phyloP scores from a whole-genome alignment of 2,888 invertebrate genomes.

The Agelastica alni region DNA sequence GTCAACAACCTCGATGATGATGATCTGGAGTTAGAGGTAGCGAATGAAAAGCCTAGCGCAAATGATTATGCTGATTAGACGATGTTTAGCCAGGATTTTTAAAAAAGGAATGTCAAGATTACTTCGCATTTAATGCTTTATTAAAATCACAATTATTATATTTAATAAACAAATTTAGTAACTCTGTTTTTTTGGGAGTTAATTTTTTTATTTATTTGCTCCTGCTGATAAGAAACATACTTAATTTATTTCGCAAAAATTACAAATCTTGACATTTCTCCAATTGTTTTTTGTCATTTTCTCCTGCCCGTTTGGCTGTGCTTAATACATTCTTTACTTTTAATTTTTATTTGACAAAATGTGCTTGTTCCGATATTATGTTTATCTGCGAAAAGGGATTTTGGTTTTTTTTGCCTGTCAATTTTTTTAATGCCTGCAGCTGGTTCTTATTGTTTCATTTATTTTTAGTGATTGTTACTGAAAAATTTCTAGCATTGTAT shows the following conservation, averaged over 20 bases:
- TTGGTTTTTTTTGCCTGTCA: conserved; percentile 4
- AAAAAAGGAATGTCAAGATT: too few relatives aligned
- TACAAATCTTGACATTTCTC: conserved; percentile 13
- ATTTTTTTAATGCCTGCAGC: conserved; percentile 4
- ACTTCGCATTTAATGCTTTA: too few relatives aligned
- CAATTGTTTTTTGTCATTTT: conserved; percentile 5
- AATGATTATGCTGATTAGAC: conserved; percentile 52
- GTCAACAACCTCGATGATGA: conserved; percentile 63
- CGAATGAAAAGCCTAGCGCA: conserved; percentile 49
- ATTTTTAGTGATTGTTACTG: background rate
- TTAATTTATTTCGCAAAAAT: background rate
- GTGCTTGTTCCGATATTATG: conserved; percentile 25
- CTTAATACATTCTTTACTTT: conserved; percentile 39
- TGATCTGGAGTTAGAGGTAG: conserved; percentile 59
- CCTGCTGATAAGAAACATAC: conserved; percentile 47
- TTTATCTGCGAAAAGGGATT: conserved; percentile 1
- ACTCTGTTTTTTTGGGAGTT: too few relatives aligned
- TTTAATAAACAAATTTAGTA: too few relatives aligned
- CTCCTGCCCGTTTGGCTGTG: conserved; percentile 39
- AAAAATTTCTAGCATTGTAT: too few relatives aligned
- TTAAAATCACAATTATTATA: too few relatives aligned
- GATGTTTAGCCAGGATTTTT: too few relatives aligned
- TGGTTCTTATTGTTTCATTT: background rate
- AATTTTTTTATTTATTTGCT: too few relatives aligned
- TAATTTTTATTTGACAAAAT: conserved; percentile 28